Evolutionary conservation across 2,797 vertebrate species (phyloP).

Genomic region (Sebastes dallii): DNA sequence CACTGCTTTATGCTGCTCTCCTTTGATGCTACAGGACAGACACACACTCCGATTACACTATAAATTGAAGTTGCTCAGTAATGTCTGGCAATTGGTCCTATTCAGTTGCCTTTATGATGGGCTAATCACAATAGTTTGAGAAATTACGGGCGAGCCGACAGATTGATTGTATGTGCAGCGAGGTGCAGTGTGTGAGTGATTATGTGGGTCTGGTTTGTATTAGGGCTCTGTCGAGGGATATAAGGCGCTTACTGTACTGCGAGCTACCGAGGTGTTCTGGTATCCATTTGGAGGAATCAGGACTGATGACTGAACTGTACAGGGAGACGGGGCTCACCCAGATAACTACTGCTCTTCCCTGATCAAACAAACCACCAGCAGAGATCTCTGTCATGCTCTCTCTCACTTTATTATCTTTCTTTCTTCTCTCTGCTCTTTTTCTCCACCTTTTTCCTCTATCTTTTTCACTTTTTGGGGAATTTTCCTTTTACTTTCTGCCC

Average conservation of each 20-base stretch:
- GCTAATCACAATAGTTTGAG: conserved; percentile 77
- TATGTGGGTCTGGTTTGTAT: conserved; percentile 70
- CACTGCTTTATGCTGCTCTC: conserved; percentile 7
- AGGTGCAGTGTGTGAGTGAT: conserved; percentile 75
- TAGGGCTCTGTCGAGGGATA: conserved; percentile 64
- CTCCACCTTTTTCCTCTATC: neutral
- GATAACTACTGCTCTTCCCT: conserved; percentile 71
- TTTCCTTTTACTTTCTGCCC: conserved; percentile 35
- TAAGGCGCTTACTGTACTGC: conserved; percentile 64
- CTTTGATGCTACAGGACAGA: conserved; percentile 61
- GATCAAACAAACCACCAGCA: conserved; percentile 80
- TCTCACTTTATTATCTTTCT: conserved; percentile 45
- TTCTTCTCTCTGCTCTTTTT: conserved; percentile 19
- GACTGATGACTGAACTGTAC: conserved; percentile 84
- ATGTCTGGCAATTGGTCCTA: conserved; percentile 65
- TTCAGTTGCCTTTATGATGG: conserved; percentile 71
- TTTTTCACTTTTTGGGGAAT: conserved; percentile 8
- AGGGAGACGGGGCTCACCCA: conserved; percentile 48
- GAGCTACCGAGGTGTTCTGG: conserved; percentile 89
- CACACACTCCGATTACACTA: conserved; percentile 46
- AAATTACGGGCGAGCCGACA: conserved; percentile 61
- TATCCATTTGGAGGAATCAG: conserved; percentile 89
- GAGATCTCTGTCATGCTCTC: conserved; percentile 59
- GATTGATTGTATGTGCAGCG: conserved; percentile 72
- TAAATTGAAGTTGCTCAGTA: conserved; percentile 49